phyloP scores from a whole-genome alignment of 2,888 invertebrate species.

The Portevinia maculata region DNA sequence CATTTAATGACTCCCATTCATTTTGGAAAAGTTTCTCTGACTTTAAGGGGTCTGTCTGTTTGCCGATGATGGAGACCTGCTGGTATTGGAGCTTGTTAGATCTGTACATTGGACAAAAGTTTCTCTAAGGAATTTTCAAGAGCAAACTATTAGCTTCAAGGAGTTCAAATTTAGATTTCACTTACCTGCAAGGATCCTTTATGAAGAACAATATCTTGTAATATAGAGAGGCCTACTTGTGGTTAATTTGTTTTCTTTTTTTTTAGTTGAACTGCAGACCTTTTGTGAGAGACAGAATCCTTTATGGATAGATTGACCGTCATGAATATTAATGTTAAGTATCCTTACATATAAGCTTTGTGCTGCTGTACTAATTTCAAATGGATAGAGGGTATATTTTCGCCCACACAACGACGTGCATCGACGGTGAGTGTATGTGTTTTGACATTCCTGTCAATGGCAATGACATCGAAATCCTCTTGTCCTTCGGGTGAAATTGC shows the following conservation, averaged over 20 bases:
- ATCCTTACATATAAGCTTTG: conserved; percentile 2
- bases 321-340: conserved; percentile 12
- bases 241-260: background rate
- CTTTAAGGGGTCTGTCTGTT: conserved; percentile 18
- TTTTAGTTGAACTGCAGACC: background rate
- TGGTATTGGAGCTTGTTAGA: conserved; percentile 46
- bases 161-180: background rate
- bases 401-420: background rate
- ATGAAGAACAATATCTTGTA: background rate
- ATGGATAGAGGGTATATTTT: background rate
- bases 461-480: conserved; percentile 47
- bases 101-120: conserved; percentile 20
- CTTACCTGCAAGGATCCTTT: background rate
- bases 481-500: conserved; percentile 35
- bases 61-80: too few species aligned
- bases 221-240: conserved; percentile 1
- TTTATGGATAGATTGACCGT: conserved; percentile 5
- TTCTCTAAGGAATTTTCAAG: conserved; percentile 25
- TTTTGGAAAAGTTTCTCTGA: conserved; percentile 46
- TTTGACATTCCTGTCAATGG: conserved; percentile 11
- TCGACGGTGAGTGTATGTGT: background rate
- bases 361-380: conserved; percentile 9
- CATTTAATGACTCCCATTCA: conserved; percentile 64
- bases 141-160: conserved; percentile 13
- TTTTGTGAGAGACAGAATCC: background rate